These are phyloP conservation scores for Heliconius sara DNA, from an alignment of 2,888 invertebrate genomes.

Conservation along the genomic window DNA sequence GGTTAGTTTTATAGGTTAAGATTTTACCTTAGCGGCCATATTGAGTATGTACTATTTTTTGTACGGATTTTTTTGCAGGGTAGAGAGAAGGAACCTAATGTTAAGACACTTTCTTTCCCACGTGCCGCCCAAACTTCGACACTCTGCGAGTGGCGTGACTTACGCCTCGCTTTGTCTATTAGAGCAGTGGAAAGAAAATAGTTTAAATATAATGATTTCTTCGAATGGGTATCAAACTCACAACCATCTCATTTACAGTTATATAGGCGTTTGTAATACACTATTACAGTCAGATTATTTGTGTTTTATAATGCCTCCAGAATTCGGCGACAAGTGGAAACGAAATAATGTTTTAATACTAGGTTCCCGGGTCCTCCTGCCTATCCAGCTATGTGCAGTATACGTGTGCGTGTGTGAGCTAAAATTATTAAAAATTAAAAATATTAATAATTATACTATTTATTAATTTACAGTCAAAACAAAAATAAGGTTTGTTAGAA, in stretches of 20 bases:
- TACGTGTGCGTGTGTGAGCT: background rate
- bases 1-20: background rate
- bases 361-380: no score
- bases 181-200: background rate
- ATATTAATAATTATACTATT: background rate
- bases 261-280: no score
- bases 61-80: background rate
- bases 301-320: no score
- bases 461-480: slow-evolving; percentile 6
- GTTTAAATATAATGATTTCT: background rate
- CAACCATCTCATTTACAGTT: no score
- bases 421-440: background rate
- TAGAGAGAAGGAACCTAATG: background rate
- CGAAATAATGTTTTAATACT: no score
- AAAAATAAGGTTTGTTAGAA: slow-evolving; percentile 6
- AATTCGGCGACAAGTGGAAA: no score
- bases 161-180: background rate
- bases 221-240: no score
- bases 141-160: no score
- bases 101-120: background rate
- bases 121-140: background rate
- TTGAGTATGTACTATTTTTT: no score
- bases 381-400: no score
- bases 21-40: no score
- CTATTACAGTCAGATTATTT: no score